phyloP scores from a whole-genome alignment of 2,797 vertebrate species.

The Acrossocheilus fasciatus region DNA sequence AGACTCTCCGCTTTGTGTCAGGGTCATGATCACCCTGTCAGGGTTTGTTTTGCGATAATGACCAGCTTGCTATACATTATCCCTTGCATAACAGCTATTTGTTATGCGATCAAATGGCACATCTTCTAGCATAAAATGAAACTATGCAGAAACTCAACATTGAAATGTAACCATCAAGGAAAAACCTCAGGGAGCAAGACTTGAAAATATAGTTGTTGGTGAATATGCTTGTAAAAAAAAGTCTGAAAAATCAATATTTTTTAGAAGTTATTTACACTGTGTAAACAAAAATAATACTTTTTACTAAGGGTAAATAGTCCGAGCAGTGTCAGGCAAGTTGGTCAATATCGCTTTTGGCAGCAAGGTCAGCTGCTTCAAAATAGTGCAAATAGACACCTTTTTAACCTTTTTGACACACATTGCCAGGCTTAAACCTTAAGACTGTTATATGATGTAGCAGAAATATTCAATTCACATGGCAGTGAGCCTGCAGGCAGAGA shows the following conservation, averaged over 20 bases:
- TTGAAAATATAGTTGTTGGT: background rate
- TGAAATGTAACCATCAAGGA: background rate
- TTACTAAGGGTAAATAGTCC: background rate
- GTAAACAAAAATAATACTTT: background rate
- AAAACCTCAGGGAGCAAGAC: background rate
- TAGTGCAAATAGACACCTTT: background rate
- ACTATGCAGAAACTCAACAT: background rate
- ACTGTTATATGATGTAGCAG: background rate
- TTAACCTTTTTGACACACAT: conserved; percentile 21
- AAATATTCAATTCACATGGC: conserved; percentile 22
- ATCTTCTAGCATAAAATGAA: background rate
- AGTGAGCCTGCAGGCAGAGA: conserved; percentile 26
- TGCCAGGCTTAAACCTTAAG: background rate
- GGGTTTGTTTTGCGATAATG: conserved; percentile 19
- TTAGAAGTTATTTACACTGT: background rate
- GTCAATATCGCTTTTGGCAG: background rate
- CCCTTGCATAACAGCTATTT: conserved; percentile 8
- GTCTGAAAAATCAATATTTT: background rate
- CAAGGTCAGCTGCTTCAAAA: background rate
- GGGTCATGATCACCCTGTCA: conserved; percentile 11
- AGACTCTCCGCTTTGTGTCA: conserved; percentile 25
- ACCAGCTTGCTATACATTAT: background rate
- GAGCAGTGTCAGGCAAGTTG: background rate
- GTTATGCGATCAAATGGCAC: conserved; percentile 18
- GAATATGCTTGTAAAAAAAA: background rate